Evolutionary conservation across 1,140 invertebrate species (phyloP).

Genomic region (Papilio glaucus): DNA sequence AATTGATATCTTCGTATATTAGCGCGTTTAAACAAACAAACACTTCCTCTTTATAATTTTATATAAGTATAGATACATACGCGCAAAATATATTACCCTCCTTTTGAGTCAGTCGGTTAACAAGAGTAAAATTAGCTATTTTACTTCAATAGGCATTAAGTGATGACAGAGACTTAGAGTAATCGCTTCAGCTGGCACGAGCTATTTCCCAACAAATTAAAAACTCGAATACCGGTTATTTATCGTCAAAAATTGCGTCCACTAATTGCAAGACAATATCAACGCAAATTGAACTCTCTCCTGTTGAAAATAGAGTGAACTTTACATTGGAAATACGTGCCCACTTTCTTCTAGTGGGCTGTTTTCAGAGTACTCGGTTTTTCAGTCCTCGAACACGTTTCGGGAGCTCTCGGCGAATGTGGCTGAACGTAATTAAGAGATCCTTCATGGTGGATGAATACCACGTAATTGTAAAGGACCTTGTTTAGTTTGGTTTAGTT

Average conservation of each 20-base stretch:
- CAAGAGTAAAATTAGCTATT: neutral
- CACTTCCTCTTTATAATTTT: too few species aligned
- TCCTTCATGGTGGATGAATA: neutral
- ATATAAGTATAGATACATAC: too few species aligned
- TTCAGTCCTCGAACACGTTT: conserved; percentile 7
- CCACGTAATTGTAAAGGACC: neutral
- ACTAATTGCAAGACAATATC: neutral
- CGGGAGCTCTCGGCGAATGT: neutral
- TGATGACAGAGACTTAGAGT: conserved; percentile 1
- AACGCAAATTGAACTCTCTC: neutral
- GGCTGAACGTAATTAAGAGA: neutral
- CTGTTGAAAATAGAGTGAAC: neutral
- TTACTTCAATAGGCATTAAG: neutral
- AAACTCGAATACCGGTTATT: neutral
- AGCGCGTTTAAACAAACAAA: too few species aligned
- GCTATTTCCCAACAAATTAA: conserved; percentile 21
- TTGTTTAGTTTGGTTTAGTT: too few species aligned
- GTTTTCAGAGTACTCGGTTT: neutral
- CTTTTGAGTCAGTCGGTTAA: too few species aligned
- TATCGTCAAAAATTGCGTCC: conserved; percentile 6
- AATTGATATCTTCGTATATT: too few species aligned
- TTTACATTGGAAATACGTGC: neutral
- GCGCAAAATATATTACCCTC: too few species aligned
- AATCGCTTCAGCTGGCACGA: neutral
- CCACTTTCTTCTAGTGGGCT: neutral